A percentile compares a stretch with the other conserved stretches of the same genome.
Evolutionary conservation across 2,888 invertebrate species (phyloP).

Genomic region (Brachynemurus nebulosus): DNA sequence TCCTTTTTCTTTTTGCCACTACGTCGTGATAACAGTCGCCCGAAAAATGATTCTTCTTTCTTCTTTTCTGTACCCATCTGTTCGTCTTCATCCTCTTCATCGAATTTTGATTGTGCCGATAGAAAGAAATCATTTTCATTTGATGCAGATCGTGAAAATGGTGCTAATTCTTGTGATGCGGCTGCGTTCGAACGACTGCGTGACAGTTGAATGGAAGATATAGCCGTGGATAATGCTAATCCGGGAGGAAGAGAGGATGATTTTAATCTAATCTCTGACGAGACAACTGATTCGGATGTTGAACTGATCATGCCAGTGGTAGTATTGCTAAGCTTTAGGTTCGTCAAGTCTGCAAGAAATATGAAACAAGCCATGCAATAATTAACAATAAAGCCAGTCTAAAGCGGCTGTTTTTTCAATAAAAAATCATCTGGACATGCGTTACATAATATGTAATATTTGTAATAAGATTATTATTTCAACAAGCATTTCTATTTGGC

Average conservation of each 20-base stretch:
- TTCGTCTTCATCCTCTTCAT: constrained; percentile 28
- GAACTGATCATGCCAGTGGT: constrained; percentile 3
- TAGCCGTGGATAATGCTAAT: constrained; percentile 36
- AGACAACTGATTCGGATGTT: constrained; percentile 20
- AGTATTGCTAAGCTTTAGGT: constrained; percentile 4
- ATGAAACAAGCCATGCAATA: constrained; percentile 10
- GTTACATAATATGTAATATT: no score
- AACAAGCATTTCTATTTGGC: no score
- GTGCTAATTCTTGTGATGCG: constrained; percentile 17
- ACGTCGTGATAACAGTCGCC: constrained; percentile 50
- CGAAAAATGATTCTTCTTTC: constrained; percentile 47
- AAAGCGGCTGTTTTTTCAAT: no score
- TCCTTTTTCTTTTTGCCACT: constrained; percentile 57
- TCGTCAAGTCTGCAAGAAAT: constrained; percentile 7
- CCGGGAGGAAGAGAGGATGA: constrained; percentile 52
- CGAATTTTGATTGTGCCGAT: constrained; percentile 24
- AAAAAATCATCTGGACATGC: no score
- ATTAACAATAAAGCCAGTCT: no score
- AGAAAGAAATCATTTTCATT: constrained; percentile 16
- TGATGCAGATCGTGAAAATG: constrained; percentile 7
- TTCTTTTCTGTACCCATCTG: constrained; percentile 28
- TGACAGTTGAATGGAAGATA: constrained; percentile 37
- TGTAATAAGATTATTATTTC: no score
- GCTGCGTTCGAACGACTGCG: constrained; percentile 32
- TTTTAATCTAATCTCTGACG: constrained; percentile 42